These are phyloP conservation scores for Aphrocallistes beatrix DNA, from an alignment of 37 sponge, comb jelly and placozoan genomes.

Conservation along the genomic window DNA sequence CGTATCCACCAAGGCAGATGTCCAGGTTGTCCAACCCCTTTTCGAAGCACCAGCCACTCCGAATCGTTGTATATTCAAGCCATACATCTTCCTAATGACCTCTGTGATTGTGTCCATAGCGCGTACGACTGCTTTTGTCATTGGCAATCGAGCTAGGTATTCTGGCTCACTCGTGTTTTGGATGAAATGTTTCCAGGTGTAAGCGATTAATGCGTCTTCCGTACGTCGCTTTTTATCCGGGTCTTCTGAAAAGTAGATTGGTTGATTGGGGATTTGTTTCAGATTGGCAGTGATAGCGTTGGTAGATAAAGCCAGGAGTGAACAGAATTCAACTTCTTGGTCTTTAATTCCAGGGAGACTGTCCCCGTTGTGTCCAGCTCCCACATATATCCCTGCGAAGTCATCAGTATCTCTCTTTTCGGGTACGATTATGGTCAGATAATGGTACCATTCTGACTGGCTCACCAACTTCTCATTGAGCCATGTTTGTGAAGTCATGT, in stretches of 20 bases:
- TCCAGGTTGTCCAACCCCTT: constrained; percentile 94
- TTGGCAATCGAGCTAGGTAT: constrained; percentile 64
- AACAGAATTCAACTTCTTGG: background rate
- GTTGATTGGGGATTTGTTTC: constrained; percentile 80
- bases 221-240: constrained; percentile 44
- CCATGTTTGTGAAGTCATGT: constrained; percentile 90
- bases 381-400: constrained; percentile 64
- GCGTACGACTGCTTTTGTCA: constrained; percentile 87
- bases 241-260: constrained; percentile 58
- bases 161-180: constrained; percentile 52
- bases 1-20: constrained; percentile 74
- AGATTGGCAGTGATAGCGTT: constrained; percentile 44
- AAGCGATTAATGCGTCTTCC: constrained; percentile 82
- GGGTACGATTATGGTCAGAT: constrained; percentile 58
- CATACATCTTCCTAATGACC: constrained; percentile 38
- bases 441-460: constrained; percentile 77
- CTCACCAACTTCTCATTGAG: constrained; percentile 39
- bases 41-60: constrained; percentile 78
- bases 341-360: background rate
- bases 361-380: constrained; percentile 58
- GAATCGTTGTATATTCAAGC: constrained; percentile 46
- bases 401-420: constrained; percentile 42
- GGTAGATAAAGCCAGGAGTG: background rate
- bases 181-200: constrained; percentile 72
- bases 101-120: constrained; percentile 64